Conservation (phyloP, 2,113 vertebrate genomes). For the Tragulus kanchil region DNA sequence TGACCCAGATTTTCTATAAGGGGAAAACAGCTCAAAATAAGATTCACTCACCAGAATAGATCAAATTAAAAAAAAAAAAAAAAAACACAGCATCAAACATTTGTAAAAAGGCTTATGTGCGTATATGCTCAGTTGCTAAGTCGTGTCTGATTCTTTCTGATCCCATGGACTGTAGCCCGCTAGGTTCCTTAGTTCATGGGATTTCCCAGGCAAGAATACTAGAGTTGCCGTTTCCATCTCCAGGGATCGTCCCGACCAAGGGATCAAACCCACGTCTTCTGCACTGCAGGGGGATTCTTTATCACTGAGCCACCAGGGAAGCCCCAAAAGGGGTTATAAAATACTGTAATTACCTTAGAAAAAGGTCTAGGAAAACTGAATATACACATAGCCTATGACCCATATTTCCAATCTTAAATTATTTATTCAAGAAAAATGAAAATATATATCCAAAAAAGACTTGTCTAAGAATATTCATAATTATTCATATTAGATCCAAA, state of each 20-base stretch:
- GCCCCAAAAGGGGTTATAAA: background rate
- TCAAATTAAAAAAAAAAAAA: background rate
- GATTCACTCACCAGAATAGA: background rate
- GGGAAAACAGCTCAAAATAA: background rate
- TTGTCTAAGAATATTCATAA: conserved; percentile 15
- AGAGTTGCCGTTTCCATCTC: too few relatives aligned
- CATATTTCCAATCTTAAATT: background rate
- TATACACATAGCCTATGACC: background rate
- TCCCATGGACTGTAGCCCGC: too few relatives aligned
- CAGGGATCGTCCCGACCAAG: background rate
- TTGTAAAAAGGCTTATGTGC: background rate
- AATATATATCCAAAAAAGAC: conserved; percentile 2
- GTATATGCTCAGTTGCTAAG: too few relatives aligned
- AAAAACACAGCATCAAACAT: background rate
- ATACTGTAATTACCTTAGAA: background rate
- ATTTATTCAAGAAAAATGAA: background rate
- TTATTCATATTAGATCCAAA: conserved; percentile 7
- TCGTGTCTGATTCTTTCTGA: too few relatives aligned
- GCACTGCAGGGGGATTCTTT: background rate
- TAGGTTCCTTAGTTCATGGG: too few relatives aligned
- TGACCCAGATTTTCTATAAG: background rate
- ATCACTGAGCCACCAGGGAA: background rate
- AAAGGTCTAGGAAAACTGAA: conserved; percentile 31
- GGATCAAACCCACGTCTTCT: background rate
- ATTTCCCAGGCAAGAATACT: too few relatives aligned